phyloP scores from a whole-genome alignment of 2,113 vertebrate genomes.

The Telmatochromis sp. region DNA sequence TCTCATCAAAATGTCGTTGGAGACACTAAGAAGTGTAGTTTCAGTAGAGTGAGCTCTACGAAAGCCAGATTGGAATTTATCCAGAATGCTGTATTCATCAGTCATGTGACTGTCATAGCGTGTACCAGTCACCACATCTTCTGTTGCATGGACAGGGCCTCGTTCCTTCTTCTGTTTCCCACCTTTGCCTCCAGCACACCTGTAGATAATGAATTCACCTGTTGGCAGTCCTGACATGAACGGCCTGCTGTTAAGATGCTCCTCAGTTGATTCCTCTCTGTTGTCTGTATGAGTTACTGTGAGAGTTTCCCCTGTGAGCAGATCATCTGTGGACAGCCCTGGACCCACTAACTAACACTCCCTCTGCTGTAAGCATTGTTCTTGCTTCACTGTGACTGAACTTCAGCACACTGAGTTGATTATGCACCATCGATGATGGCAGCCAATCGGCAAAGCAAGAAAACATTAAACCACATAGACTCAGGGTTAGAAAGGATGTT shows the following conservation, averaged over 20 bases:
- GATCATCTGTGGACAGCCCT: background rate
- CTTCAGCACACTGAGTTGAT: background rate
- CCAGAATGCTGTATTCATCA: no score
- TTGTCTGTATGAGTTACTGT: background rate
- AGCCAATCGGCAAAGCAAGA: background rate
- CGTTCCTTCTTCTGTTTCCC: background rate
- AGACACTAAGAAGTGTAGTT: no score
- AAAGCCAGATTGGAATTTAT: no score
- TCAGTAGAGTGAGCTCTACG: no score
- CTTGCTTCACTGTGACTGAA: background rate
- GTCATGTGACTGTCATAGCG: background rate
- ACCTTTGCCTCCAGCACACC: background rate
- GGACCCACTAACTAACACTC: background rate
- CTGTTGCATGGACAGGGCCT: background rate
- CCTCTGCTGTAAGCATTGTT: background rate
- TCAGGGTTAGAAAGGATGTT: background rate
- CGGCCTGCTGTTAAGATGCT: background rate
- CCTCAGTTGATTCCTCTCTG: background rate
- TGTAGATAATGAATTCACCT: background rate
- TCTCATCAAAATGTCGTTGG: no score
- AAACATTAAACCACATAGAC: background rate
- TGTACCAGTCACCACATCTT: background rate
- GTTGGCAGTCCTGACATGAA: background rate
- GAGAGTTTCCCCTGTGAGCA: background rate
- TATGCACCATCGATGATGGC: background rate